Conservation (phyloP, 2,113 vertebrate genomes). For the Tamias sibiricus region DNA sequence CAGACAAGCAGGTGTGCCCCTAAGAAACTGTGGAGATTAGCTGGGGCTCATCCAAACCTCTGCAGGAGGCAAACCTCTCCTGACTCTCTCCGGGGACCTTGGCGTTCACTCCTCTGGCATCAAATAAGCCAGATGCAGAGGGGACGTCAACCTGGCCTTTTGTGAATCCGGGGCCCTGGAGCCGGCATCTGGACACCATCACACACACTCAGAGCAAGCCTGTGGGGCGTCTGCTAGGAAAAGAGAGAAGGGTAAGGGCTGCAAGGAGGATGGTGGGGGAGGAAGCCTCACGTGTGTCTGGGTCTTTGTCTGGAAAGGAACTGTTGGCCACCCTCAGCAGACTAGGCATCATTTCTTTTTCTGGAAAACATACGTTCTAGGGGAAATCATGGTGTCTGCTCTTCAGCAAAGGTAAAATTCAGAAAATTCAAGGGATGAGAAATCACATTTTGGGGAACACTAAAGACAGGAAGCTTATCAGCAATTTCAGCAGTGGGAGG, state of each 20-base stretch:
- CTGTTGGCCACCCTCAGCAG: background rate
- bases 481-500: background rate
- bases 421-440: background rate
- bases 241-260: background rate
- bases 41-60: constrained; percentile 75
- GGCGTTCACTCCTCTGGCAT: background rate
- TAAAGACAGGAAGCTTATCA: background rate
- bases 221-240: background rate
- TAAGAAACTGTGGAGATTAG: constrained; percentile 76
- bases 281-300: background rate
- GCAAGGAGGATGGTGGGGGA: background rate
- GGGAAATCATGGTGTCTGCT: background rate
- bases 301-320: background rate
- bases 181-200: constrained; percentile 44
- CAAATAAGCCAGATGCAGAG: constrained; percentile 67
- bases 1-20: constrained; percentile 72
- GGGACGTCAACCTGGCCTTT: constrained; percentile 68
- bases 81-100: constrained; percentile 58
- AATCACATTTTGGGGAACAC: background rate
- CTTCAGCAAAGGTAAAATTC: background rate
- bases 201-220: background rate
- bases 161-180: constrained; percentile 25
- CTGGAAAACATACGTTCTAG: background rate
- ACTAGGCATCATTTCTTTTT: background rate
- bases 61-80: constrained; percentile 73